A percentile compares a stretch with the other conserved stretches of the same genome.
Evolutionary conservation across 2,888 invertebrate genomes (phyloP).

Genomic region (Zygothrica quintamaculata): DNA sequence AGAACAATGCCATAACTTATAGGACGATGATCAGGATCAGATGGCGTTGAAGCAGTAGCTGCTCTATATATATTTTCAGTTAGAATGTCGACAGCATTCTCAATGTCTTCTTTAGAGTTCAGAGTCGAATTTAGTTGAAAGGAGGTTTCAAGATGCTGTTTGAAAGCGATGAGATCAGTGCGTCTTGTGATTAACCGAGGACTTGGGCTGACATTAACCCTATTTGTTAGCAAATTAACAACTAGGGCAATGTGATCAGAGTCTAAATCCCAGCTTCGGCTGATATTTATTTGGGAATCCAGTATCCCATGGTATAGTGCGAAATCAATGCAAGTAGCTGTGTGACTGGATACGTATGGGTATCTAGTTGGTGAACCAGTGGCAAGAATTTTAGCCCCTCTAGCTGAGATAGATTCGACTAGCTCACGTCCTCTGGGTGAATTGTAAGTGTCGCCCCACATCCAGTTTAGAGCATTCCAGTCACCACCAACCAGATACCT

Average conservation of each 20-base stretch:
- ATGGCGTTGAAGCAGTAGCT: constrained; percentile 4
- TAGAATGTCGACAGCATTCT: constrained; percentile 7
- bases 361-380: too few species aligned
- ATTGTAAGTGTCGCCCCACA: too few species aligned
- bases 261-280: constrained; percentile 5
- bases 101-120: constrained; percentile 12
- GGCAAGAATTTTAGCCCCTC: too few species aligned
- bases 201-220: background rate
- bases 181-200: constrained; percentile 7
- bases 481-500: too few species aligned
- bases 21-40: background rate
- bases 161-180: constrained; percentile 5
- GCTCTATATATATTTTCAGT: constrained; percentile 4
- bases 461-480: too few species aligned
- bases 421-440: too few species aligned
- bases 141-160: constrained; percentile 5
- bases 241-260: background rate
- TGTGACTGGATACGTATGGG: too few species aligned
- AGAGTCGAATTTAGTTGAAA: constrained; percentile 14
- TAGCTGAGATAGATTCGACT: too few species aligned
- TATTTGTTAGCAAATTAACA: background rate
- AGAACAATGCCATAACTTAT: constrained; percentile 2
- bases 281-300: too few species aligned
- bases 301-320: too few species aligned
- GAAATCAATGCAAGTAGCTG: too few species aligned